Evolutionary conservation across 2,797 vertebrate genomes (phyloP), one percentile per base, ranked within the genome.

Genomic region (Melanotaenia pygmaea): DNA sequence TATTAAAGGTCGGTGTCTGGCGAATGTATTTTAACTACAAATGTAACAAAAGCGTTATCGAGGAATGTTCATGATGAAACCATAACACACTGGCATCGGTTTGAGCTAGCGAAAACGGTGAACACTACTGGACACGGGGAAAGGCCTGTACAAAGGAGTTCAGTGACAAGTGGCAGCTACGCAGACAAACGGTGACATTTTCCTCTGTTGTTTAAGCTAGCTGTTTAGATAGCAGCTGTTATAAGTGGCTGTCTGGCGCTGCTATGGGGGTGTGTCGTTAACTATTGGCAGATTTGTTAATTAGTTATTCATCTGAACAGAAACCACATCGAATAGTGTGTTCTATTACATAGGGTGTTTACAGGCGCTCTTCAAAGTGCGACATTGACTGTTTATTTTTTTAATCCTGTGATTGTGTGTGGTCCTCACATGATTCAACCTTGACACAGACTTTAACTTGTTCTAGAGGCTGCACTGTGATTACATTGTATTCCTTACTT

Each of bases 81-180:
- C 45, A 60, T 40, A 70, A 77, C 64, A 79, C 60, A 20, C 38
- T 5, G 53, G 26, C 51, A 64, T 72, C 64, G 61, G 66, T 30
- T 43, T 6, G 71, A 84, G 88, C 83, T 89, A 77, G 75, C 84
- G 24, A 72, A 30, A 76, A 87, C 61, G 82, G 70, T 83, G 82
- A 88, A 90, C 82, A 82, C 11, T 57, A 56, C 61, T 43, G 70
- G 65, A 61, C 79, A 45, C 6, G 59, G 74, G 4, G 57, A 72
- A 38, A 83, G 89, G 88, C 87, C 86, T 82, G 63, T 54, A 22
- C 50, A 45, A 12, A 64, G 65, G 72, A 76, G 60, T 86, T 80
- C 16, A 53, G 43, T 62, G 59, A 75, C 56, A 72, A 77, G 64
- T 70, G 57, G 71, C 38, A 30, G 60, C 72, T 76, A 59, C 71